Evolutionary conservation across 1,140 invertebrate genomes (phyloP), one percentile per base, ranked within the genome.

Genomic region (Palaemon carinicauda): DNA sequence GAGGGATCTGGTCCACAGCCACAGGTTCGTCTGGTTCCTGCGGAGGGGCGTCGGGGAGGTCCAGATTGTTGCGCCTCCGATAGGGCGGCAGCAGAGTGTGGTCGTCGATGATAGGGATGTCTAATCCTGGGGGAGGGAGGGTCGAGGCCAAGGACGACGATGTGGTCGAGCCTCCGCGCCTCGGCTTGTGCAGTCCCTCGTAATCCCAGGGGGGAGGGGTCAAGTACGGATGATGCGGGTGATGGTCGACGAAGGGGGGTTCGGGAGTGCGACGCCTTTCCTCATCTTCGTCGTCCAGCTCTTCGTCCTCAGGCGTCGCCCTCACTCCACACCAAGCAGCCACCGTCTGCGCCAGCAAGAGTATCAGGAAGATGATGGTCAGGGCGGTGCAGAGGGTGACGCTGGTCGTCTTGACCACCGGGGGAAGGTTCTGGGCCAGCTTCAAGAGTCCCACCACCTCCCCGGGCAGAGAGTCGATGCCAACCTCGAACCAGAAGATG

Each of bases 401-500:
- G 53, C 80, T 85, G 9, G 87, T 86, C 29, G 86, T 87, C 60
- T 89, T 89, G 33, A 89, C 87, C 27, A 89, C 80, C 1, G 89
- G 86, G 41, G 89, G 89, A 10, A 89, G 75, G 54, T 89, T 87
- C 60, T 89, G 89, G n/a, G 89, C 89, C 83, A 89, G 78, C 52
- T 89, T 87, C 5, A 89, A 79, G 24, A 88, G 52, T 0, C 82
- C 86, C 17, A 89, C 89, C 15, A 89, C 82, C 24, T 88, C 87
- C 19, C 83, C 87, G 21, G 89, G 89, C 24, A 89, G 60, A 9
- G 87, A 88, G 41, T 89, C 89, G 9, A 89, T 79, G 3, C 89
- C 89, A n/a, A 87, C 89, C 27, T 89, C 89, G 56, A 89, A 89
- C 89, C 89, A 89, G 74, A 89, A 89, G 24, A 89, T 78, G 54